These are phyloP conservation scores for Cheilosia grossa DNA, from an alignment of 2,888 invertebrate species.

Conservation along the genomic window DNA sequence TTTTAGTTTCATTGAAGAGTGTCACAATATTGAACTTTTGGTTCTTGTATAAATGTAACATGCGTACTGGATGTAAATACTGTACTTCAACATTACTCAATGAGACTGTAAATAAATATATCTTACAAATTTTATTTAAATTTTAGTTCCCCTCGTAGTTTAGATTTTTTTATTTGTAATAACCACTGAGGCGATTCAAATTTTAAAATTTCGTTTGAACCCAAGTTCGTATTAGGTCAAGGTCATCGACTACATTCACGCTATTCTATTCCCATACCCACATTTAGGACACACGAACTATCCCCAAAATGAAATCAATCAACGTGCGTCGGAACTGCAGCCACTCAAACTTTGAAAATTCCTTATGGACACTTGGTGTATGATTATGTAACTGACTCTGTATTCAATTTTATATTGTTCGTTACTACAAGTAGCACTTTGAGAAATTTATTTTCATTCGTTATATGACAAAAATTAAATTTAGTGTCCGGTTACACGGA, in stretches of 20 bases:
- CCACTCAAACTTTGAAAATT: constrained; percentile 48
- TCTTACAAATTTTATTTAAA: no score
- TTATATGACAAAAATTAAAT: constrained; percentile 64
- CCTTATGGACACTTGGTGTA: constrained; percentile 32
- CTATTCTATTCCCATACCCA: not conserved
- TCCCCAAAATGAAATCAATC: constrained; percentile 28
- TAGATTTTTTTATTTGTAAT: not conserved
- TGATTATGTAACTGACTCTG: constrained; percentile 61
- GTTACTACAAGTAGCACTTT: constrained; percentile 59
- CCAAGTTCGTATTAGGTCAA: constrained; percentile 62
- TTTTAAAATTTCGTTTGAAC: not conserved
- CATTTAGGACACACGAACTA: not conserved
- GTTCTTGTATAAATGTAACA: no score
- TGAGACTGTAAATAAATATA: no score
- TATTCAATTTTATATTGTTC: constrained; percentile 25
- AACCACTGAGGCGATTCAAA: not conserved
- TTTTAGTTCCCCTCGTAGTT: no score
- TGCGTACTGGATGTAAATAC: no score
- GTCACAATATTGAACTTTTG: no score
- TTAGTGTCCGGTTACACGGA: constrained; percentile 77
- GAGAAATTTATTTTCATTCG: constrained; percentile 34
- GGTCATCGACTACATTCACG: constrained; percentile 38
- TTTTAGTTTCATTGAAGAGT: no score
- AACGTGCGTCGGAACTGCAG: constrained; percentile 11
- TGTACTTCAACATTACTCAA: no score